Base-by-base conservation (phyloP, 2,888 invertebrate species). In the Pristionchus arcanus region DNA sequence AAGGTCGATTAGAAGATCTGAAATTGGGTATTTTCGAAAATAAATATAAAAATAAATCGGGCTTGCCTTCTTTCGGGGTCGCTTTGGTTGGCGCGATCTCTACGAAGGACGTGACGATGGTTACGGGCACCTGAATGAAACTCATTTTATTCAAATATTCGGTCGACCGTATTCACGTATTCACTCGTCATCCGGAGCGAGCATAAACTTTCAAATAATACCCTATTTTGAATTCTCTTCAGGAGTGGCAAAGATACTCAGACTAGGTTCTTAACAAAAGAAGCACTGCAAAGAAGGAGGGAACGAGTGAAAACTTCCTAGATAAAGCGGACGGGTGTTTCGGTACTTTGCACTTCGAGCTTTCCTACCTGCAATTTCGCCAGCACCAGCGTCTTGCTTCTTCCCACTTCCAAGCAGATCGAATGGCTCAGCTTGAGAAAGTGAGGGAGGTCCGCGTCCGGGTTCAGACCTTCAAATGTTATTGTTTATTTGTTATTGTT, bases 81-180 rank as follows among this genome's bases (percentile, higher is more conserved):
- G 42, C 21, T 42, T 77, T 77, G 25, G 77, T 49, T 13, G 77
- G 77, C 77, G 84, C 84, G 31, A 84, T 59, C 34, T 84, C 84
- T 9, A 84, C 84, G 59, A 84, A 84, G 31, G 84, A 84, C 0
- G 84, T 84, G 16, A 84, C 84, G 84, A 84, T 84, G 31, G 84
- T 55, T 5, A 84, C 59, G 53, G 84, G 84, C 25, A 84, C 59
- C 84, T 84, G 84, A 53, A 34, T 19, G 13, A 15, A 9, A 2
- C 15, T 5, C 28, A 34, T 34, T 71, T 42, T n/a, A n/a, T n/a
- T n/a, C n/a, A n/a, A n/a, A n/a, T n/a, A n/a, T n/a, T n/a, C n/a
- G n/a, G n/a, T n/a, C n/a, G n/a, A n/a, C n/a, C n/a, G n/a, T n/a
- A n/a, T n/a, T n/a, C n/a, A n/a, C n/a, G n/a, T n/a, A n/a, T n/a